Conservation (phyloP, 2,797 vertebrate species). For the Sylvia borin region DNA sequence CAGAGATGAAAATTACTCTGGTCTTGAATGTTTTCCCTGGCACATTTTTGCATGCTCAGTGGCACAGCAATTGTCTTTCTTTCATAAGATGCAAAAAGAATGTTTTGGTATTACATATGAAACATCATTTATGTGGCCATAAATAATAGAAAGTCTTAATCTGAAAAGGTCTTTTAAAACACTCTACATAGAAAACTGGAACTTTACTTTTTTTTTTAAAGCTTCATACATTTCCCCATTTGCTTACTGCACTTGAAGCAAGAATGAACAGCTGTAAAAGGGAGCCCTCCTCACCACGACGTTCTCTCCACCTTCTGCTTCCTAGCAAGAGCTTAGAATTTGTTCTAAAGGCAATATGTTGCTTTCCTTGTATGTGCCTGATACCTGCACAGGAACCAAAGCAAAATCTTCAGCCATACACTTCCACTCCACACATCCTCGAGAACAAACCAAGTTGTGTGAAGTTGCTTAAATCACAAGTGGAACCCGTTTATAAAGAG, state of each 20-base stretch:
- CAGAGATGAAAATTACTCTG: background rate
- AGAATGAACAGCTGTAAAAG: background rate
- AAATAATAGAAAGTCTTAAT: background rate
- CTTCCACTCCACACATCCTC: accelerated
- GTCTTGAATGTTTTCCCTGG: background rate
- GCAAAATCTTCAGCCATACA: background rate
- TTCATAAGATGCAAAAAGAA: background rate
- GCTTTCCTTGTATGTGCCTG: background rate
- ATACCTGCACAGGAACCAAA: background rate
- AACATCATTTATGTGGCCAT: background rate
- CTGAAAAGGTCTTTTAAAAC: background rate
- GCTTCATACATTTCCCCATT: background rate
- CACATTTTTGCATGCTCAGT: background rate
- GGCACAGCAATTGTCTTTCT: background rate
- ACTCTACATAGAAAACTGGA: background rate
- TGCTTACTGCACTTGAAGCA: background rate
- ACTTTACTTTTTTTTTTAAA: background rate
- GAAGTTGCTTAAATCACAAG: background rate
- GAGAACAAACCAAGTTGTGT: background rate
- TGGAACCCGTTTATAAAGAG: background rate
- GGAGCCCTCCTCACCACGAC: accelerated
- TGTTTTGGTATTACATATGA: background rate
- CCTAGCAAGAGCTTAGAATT: background rate
- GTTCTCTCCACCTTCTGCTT: background rate
- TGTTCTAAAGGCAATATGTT: background rate